These are phyloP conservation scores for Cerastoderma edule DNA, from an alignment of 2,888 invertebrate species.

Conservation along the genomic window DNA sequence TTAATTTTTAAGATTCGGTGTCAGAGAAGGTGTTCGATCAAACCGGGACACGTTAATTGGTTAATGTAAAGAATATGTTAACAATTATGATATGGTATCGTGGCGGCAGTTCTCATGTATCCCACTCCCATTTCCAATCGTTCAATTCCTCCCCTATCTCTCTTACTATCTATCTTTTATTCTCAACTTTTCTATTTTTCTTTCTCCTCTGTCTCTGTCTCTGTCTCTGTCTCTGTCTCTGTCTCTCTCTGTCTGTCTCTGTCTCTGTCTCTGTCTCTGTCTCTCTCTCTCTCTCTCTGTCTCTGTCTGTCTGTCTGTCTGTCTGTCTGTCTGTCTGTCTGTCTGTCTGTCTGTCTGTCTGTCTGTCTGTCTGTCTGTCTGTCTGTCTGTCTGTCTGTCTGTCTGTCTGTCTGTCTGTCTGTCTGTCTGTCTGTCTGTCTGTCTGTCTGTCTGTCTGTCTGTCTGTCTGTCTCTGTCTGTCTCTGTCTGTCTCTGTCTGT, in stretches of 20 bases:
- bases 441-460: not conserved
- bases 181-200: conserved; percentile 3
- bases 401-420: not conserved
- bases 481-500: not conserved
- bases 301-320: not conserved
- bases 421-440: not conserved
- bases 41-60: too few species aligned
- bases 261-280: not conserved
- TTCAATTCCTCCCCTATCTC: conserved; percentile 5
- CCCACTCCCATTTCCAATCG: not conserved
- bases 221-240: not conserved
- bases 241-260: not conserved
- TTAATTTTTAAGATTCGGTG: too few species aligned
- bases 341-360: conserved; percentile 1
- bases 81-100: too few species aligned
- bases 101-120: too few species aligned
- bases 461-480: not conserved
- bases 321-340: conserved; percentile 1
- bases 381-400: conserved; percentile 1
- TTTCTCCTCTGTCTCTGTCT: conserved; percentile 4
- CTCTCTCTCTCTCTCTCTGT: not conserved
- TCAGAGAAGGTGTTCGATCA: too few species aligned
- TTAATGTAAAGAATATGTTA: too few species aligned
- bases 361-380: conserved; percentile 1
- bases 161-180: conserved; percentile 1